Evolutionary conservation across 2,888 invertebrate genomes (phyloP), one percentile per base, ranked within the genome.

Genomic region (Drosophila parthenogenetica): DNA sequence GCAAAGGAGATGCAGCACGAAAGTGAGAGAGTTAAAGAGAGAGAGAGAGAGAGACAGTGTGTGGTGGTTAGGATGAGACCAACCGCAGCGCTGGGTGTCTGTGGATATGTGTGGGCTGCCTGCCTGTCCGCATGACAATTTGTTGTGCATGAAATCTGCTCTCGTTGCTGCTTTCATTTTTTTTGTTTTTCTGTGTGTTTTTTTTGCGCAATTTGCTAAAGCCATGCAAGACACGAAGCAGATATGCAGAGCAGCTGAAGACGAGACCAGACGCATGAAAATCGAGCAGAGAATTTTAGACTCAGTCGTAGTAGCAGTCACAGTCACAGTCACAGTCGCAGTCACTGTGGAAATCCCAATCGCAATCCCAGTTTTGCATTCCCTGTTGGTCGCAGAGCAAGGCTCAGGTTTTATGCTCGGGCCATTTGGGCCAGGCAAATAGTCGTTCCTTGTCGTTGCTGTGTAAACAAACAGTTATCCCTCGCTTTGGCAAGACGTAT

Each of bases 41-140:
- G 16, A 46, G 50, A 19, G 42, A 13, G 13, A 7, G 32, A 5
- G 22, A 11, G 48, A 50, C n/a, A 5, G 35, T 19, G 29, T 40
- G 8, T 19, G 17, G 39, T 11, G 51, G 35, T 45, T 53, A 46
- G 48, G 57, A 14, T 19, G 58, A 73, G 83, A 83, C 85, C 81
- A 85, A 83, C 83, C 85, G 82, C 85, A 83, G 79, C 66, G 82
- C 46, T 76, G 67, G 43, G 46, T 61, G 69, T 66, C 66, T 72
- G 54, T 59, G 74, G 60, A 51, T 61, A 48, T 61, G 40, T 73
- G 79, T 74, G 79, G 81, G 78, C 54, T 80, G 81, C 65, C 79
- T 84, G 86, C 76, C 86, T 85, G 84, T 85, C 84, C 86, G 84
- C 84, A 85, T 85, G 84, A 85, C 84, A 85, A 85, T 85, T 85